Evolutionary conservation across 2,113 vertebrate genomes (phyloP), one percentile per base, ranked within the genome.

Genomic region (Muntiacus reevesi): DNA sequence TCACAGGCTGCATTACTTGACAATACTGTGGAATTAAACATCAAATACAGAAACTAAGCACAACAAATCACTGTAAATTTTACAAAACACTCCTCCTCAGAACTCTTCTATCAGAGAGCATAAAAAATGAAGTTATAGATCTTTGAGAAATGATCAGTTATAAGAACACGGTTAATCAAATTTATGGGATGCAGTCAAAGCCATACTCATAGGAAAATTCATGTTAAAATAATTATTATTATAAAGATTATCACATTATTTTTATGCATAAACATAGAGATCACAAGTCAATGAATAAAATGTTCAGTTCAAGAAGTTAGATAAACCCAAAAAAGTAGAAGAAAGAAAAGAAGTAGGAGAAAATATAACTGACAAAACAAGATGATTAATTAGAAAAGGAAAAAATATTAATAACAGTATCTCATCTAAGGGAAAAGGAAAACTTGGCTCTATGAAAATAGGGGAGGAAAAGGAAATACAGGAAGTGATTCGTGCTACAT

Each of bases 401-500:
- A 43, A 50, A 87, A 74, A 2, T 19, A 15, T 30, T 16, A 11
- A 1, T 12, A 8, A 43, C 54, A 47, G 47, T 36, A 78, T 55
- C 17, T 36, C 50, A 25, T 19, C 27, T 36, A 91, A 79, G 52
- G 36, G 28, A 43, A 64, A 84, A 10, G 19, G 5, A 28, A 76
- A 16, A 71, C 19, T 71, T 27, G 10, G 16, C 64, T 67, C 43
- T 81, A 8, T 62, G 57, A 45, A 17, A 57, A 45, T 10, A 45
- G 23, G 40, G 21, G 30, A 21, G 50, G n/a, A 57, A 28, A 57
- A 57, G 30, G 30, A 57, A 33, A 21, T 1, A 2, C 17, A 30
- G 64, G 27, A 54, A 14, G 36, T 1, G 15, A 6, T 1, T 1
- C 1, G 50, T 12, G 12, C 7, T 2, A 1, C 0, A 1, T 27